Percentiles rank a stretch among this genome's conserved stretches.
phyloP scores from a whole-genome alignment of 2,797 vertebrate genomes.

The Selene dorsalis region DNA sequence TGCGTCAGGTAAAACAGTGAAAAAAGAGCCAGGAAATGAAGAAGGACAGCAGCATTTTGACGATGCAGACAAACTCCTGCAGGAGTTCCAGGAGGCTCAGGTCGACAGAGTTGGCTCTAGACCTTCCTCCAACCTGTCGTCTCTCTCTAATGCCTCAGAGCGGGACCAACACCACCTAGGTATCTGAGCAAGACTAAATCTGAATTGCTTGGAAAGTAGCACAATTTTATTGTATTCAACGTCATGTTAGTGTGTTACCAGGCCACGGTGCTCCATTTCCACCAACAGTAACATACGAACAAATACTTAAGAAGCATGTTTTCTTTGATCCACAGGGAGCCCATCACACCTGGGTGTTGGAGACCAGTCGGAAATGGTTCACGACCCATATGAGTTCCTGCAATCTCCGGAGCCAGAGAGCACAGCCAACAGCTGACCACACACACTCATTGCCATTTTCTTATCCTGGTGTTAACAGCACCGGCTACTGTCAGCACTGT shows the following conservation, averaged over 20 bases:
- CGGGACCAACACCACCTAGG: constrained; percentile 96
- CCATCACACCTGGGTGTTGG: constrained; percentile 92
- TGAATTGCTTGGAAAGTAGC: background rate
- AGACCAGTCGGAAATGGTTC: constrained; percentile 93
- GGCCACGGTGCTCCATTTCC: background rate
- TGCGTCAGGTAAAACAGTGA: constrained; percentile 88
- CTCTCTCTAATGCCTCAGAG: constrained; percentile 95
- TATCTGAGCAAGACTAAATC: constrained; percentile 37
- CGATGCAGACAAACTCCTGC: constrained; percentile 93
- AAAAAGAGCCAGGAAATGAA: constrained; percentile 95
- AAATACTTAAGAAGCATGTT: constrained; percentile 22
- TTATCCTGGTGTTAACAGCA: constrained; percentile 44
- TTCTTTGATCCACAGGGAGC: constrained; percentile 85
- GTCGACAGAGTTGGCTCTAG: constrained; percentile 93
- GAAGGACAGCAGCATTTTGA: constrained; percentile 92
- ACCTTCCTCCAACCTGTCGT: constrained; percentile 96
- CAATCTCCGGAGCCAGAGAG: constrained; percentile 91
- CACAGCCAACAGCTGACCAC: constrained; percentile 82
- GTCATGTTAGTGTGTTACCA: background rate
- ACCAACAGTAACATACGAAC: background rate
- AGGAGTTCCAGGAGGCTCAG: constrained; percentile 96
- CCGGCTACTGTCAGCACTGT: constrained; percentile 21
- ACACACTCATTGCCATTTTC: constrained; percentile 38
- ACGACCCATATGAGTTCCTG: constrained; percentile 97
- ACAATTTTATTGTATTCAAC: background rate